Conservation (phyloP, 2,797 vertebrate species). For the Enteromius viviparus region DNA sequence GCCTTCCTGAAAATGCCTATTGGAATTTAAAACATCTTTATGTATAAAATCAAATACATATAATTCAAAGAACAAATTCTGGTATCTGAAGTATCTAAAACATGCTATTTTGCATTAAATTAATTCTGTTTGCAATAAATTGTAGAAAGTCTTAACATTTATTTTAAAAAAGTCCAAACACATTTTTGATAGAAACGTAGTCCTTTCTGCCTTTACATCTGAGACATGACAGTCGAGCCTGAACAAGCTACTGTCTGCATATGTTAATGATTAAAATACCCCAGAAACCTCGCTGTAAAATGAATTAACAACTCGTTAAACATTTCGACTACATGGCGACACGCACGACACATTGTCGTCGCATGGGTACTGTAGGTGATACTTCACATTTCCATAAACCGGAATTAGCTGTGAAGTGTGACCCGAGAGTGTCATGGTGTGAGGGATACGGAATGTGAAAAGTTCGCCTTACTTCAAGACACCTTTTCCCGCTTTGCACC, state of each 20-base stretch:
- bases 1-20: background rate
- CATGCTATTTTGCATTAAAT: background rate
- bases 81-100: background rate
- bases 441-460: slow-evolving; percentile 74
- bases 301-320: slow-evolving; percentile 58
- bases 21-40: no score
- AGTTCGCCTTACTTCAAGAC: slow-evolving; percentile 70
- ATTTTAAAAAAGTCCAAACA: background rate
- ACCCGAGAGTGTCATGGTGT: slow-evolving; percentile 80
- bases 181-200: background rate
- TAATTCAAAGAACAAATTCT: background rate
- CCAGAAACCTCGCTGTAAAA: slow-evolving; percentile 40
- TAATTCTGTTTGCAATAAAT: background rate
- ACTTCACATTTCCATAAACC: slow-evolving; percentile 75
- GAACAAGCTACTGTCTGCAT: slow-evolving; percentile 44
- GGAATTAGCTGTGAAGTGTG: slow-evolving; percentile 86
- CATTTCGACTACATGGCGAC: slow-evolving; percentile 61
- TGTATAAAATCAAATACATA: no score
- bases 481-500: slow-evolving; percentile 82
- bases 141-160: background rate
- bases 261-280: slow-evolving; percentile 39
- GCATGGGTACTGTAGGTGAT: slow-evolving; percentile 63
- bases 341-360: slow-evolving; percentile 45
- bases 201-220: background rate
- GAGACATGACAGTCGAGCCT: background rate